Evolutionary conservation across 2,888 invertebrate genomes (phyloP), one percentile per base, ranked within the genome.

Genomic region (Tethea ocularis): DNA sequence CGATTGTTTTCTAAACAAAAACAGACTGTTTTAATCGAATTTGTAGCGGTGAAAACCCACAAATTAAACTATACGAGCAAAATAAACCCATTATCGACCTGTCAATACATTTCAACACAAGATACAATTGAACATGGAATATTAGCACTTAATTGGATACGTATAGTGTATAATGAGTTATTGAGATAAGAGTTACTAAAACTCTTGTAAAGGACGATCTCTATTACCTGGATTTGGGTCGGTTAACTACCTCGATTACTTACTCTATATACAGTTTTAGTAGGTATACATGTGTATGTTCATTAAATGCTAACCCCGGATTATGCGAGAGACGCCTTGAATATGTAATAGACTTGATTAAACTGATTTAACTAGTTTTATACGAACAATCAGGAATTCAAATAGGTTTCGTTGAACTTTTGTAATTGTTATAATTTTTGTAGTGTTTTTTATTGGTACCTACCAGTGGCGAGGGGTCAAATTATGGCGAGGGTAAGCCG

Each of bases 291-390:
- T 38, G 7, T n/a, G 41, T 17, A 41, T 17, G 5, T 17, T 17
- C 17, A 41, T 58, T 38, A 51, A 58, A 51, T n/a, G 26, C 23
- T 54, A 55, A 55, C 51, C 13, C 51, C 51, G 38, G 17, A 41
- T 41, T 41, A 36, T 36, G 1, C 17, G 17, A 41, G 41, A 41
- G n/a, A n/a, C 24, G 33, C 6, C 20, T 13, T 33, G 26, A 33
- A 20, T 29, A 29, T 36, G 10, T 15, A 38, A 38, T 56, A 56
- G 56, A 38, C 15, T 38, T 11, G 38, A 17, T 41, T 17, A 41
- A 41, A 38, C 38, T n/a, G 38, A 3, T 15, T 38, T n/a, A 38
- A 15, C 38, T 13, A 38, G 13, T n/a, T 15, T 7, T 26, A n/a
- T 15, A 38, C 1, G 17, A 5, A 41, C 41, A 41, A 41, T 17